Percentiles rank a stretch among this genome's conserved stretches.
phyloP scores from a whole-genome alignment of 2,888 invertebrate genomes.

The Sericinus montela region DNA sequence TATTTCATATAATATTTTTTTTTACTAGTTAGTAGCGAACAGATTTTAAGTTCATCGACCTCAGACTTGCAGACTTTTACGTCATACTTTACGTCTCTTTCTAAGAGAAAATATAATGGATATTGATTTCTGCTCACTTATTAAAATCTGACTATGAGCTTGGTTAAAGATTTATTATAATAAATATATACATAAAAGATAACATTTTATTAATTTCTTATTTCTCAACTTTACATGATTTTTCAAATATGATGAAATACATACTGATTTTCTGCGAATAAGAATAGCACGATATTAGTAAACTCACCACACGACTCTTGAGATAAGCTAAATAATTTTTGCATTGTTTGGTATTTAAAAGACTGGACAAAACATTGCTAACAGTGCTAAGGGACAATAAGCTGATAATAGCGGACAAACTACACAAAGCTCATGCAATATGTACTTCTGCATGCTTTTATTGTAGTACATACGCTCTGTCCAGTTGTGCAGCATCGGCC shows the following conservation, averaged over 20 bases:
- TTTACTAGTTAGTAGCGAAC: too few species aligned
- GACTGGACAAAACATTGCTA: neutral
- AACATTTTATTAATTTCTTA: too few species aligned
- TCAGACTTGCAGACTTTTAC: too few species aligned
- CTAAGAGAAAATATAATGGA: too few species aligned
- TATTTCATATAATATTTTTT: too few species aligned
- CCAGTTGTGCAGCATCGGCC: slow-evolving; percentile 87
- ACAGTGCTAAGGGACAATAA: slow-evolving; percentile 8
- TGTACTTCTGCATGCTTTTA: slow-evolving; percentile 42
- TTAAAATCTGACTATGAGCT: too few species aligned
- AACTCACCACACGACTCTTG: slow-evolving; percentile 2
- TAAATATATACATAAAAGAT: too few species aligned
- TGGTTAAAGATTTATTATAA: too few species aligned
- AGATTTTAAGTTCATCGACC: too few species aligned
- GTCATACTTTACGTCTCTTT: too few species aligned
- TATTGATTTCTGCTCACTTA: too few species aligned
- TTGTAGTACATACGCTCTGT: slow-evolving; percentile 88
- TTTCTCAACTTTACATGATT: too few species aligned
- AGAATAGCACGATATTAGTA: neutral
- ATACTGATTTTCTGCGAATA: neutral
- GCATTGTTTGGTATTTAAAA: neutral
- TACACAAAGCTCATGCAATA: slow-evolving; percentile 36
- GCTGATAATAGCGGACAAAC: slow-evolving; percentile 41
- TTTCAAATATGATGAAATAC: neutral
- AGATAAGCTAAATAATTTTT: neutral